Conservation (phyloP, 2,888 invertebrate species). For the Tholera decimalis region DNA sequence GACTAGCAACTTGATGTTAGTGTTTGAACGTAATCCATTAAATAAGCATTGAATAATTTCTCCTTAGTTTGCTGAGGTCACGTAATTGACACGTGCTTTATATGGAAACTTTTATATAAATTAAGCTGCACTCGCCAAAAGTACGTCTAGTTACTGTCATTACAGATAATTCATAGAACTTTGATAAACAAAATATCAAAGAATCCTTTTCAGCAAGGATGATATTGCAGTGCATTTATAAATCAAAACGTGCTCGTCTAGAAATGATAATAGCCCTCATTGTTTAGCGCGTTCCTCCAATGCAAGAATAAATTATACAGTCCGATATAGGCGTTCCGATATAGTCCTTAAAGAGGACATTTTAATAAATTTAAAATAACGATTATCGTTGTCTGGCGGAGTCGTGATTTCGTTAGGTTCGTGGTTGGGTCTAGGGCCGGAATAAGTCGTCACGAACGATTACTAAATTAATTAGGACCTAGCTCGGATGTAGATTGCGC, state of each 20-base stretch:
- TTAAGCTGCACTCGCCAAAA: conserved; percentile 4
- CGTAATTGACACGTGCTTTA: conserved; percentile 27
- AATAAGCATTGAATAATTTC: conserved; percentile 41
- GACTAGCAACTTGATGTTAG: conserved; percentile 69
- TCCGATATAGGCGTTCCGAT: conserved; percentile 89
- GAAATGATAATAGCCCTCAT: conserved; percentile 86
- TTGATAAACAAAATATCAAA: conserved; percentile 30
- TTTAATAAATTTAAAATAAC: conserved; percentile 92
- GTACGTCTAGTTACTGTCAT: conserved; percentile 3
- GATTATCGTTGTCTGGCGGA: conserved; percentile 90
- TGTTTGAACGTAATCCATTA: conserved; percentile 52
- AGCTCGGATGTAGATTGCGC: conserved; percentile 89
- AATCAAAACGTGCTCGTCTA: conserved; percentile 79
- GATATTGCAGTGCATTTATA: conserved; percentile 69
- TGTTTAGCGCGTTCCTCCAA: conserved; percentile 84
- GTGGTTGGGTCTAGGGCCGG: conserved; percentile 87
- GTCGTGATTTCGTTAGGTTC: conserved; percentile 91
- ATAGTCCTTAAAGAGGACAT: conserved; percentile 91
- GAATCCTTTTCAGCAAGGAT: conserved; percentile 46
- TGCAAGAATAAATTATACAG: conserved; percentile 90
- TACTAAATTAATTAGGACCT: conserved; percentile 91
- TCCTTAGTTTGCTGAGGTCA: conserved; percentile 1
- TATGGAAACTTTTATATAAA: conserved; percentile 22
- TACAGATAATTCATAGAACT: conserved; percentile 14
- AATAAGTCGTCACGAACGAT: conserved; percentile 91